Percentiles rank a stretch among this genome's conserved stretches.
These are phyloP conservation scores for Homalodisca vitripennis DNA, from an alignment of 1,140 invertebrate genomes.

Conservation along the genomic window DNA sequence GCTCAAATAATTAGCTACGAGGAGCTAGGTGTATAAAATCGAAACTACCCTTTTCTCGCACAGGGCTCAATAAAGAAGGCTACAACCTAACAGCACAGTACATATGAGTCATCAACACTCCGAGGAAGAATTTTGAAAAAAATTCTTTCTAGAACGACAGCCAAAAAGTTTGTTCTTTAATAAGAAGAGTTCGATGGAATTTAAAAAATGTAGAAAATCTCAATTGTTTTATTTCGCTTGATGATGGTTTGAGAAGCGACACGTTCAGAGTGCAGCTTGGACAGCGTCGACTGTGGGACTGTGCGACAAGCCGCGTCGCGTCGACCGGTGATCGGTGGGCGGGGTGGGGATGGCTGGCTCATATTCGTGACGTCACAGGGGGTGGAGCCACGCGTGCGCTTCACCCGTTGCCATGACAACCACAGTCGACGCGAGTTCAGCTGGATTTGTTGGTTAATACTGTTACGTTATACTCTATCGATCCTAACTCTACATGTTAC, in stretches of 20 bases:
- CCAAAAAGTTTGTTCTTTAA: neutral
- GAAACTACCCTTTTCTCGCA: no score
- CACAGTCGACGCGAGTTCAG: conserved; percentile 11
- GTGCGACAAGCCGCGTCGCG: no score
- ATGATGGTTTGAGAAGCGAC: neutral
- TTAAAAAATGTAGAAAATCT: neutral
- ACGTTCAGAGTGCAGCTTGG: neutral
- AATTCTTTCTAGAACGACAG: neutral
- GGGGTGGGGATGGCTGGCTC: neutral
- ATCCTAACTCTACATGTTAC: conserved; percentile 20
- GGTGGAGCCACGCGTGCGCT: conserved; percentile 2
- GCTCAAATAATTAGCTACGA: no score
- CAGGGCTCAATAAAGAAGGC: no score
- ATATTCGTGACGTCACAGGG: conserved; percentile 6
- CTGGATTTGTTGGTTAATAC: conserved; percentile 26
- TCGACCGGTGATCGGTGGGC: neutral
- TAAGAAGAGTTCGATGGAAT: neutral
- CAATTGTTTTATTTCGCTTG: neutral
- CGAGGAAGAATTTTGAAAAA: no score
- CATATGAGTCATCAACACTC: no score
- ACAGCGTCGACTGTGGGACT: neutral
- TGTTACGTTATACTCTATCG: conserved; percentile 26
- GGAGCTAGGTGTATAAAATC: no score
- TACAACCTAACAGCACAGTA: no score
- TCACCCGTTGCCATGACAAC: neutral